Evolutionary conservation across 2,113 vertebrate genomes (phyloP), one percentile per base, ranked within the genome.

Genomic region (Leptodactylus fuscus): DNA sequence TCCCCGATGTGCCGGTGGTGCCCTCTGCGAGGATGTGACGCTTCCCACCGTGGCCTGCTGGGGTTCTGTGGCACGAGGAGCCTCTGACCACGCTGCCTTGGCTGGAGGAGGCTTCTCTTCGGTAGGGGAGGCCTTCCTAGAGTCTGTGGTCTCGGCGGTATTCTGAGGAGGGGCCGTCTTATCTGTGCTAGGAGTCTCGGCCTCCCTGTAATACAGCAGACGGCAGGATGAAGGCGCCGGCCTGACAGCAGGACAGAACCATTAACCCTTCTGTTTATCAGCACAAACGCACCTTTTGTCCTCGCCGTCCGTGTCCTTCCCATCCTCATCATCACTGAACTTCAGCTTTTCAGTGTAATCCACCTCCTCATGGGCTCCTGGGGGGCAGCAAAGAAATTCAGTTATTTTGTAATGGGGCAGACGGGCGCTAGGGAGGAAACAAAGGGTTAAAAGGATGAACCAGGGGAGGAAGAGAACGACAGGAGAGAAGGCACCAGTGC

Each of bases 281-380:
- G 0, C 4, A 73, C 38, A 49, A 0, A 24, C 67, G 13, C 81
- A 97, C 96, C 90, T 89, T 65, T 85, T 90, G 85, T 96, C 95
- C 81, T 96, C 95, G 29, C 96, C 95, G 13, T 97, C 96, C 0
- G 94, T 94, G 24, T 97, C 96, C 77, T 96, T 95, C 1, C 96
- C 96, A 4, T 96, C 97, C 92, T 98, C 97, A 88, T 98, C 97
- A 62, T 98, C 97, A 4, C 96, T 97, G 93, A 98, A 98, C 88
- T 97, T 97, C 87, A 98, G 92, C 87, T 98, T 98, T 81, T 97
- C 97, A 0, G 96, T 97, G 90, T 98, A 98, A 90, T 98, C 97
- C 1, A 97, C 97, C 91, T 98, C 97, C 89, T 98, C 97, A 15
- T 98, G 96, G 77, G 96, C 95, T 24, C 97, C 97, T 98, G 81